phyloP scores from a whole-genome alignment of 2,113 vertebrate species.

The Odontesthes bonariensis region DNA sequence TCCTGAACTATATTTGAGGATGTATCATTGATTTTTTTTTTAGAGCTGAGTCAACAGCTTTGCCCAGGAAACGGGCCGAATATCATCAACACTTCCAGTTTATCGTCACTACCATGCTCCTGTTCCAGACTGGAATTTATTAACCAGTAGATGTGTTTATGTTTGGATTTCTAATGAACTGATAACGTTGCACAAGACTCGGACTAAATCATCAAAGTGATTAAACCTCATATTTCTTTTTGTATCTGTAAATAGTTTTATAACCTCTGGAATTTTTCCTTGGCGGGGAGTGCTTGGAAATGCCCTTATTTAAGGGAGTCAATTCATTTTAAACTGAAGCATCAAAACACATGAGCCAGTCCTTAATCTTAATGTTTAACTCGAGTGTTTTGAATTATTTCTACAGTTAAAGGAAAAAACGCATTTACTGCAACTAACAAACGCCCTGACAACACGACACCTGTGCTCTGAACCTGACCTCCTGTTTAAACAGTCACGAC shows the following conservation, averaged over 20 bases:
- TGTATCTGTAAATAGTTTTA: background rate
- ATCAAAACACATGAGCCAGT: no score
- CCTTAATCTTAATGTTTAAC: no score
- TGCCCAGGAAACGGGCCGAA: background rate
- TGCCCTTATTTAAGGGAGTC: background rate
- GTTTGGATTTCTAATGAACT: constrained; percentile 1
- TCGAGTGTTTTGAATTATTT: no score
- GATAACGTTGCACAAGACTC: constrained; percentile 24
- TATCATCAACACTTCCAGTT: constrained; percentile 19
- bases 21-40: background rate
- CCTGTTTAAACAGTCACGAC: constrained; percentile 26
- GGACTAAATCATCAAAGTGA: background rate
- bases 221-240: background rate
- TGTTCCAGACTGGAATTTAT: constrained; percentile 13
- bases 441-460: constrained; percentile 7
- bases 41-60: background rate
- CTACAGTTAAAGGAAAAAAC: no score
- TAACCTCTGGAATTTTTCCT: background rate
- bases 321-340: background rate
- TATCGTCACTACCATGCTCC: constrained; percentile 25
- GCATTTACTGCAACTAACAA: background rate
- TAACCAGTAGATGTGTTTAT: constrained; percentile 9
- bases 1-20: background rate
- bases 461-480: background rate
- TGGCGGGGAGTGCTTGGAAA: constrained; percentile 13